phyloP scores from a whole-genome alignment of 2,113 vertebrate species.

The Pachycephala philippinensis region DNA sequence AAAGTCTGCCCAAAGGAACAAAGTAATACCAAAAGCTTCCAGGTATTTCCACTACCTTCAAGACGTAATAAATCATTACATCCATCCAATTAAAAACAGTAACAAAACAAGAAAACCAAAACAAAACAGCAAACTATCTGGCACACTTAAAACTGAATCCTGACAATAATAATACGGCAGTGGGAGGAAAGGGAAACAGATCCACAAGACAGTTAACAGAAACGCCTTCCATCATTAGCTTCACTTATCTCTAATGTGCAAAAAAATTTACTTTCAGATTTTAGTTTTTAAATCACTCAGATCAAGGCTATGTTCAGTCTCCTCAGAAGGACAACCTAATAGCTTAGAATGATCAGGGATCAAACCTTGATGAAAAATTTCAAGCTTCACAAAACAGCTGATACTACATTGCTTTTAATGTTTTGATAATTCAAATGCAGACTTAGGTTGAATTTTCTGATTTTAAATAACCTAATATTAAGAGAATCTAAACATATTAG shows the following conservation, averaged over 20 bases:
- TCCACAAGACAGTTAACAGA: background rate
- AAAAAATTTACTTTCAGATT: background rate
- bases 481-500: background rate
- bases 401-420: background rate
- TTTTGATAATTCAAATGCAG: background rate
- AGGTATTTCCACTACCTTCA: background rate
- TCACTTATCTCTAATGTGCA: background rate
- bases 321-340: background rate
- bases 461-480: background rate
- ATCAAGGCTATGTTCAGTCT: background rate
- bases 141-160: background rate
- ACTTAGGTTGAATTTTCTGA: background rate
- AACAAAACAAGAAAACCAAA: background rate
- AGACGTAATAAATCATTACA: background rate
- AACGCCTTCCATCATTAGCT: background rate
- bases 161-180: background rate
- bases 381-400: background rate
- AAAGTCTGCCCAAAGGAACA: background rate
- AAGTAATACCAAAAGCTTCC: background rate
- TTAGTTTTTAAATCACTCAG: background rate
- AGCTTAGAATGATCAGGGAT: background rate
- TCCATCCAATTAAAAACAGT: background rate
- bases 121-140: background rate
- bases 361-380: background rate
- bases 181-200: background rate